These are phyloP conservation scores for Fragum sueziense DNA, from an alignment of 2,888 invertebrate species.

Conservation along the genomic window DNA sequence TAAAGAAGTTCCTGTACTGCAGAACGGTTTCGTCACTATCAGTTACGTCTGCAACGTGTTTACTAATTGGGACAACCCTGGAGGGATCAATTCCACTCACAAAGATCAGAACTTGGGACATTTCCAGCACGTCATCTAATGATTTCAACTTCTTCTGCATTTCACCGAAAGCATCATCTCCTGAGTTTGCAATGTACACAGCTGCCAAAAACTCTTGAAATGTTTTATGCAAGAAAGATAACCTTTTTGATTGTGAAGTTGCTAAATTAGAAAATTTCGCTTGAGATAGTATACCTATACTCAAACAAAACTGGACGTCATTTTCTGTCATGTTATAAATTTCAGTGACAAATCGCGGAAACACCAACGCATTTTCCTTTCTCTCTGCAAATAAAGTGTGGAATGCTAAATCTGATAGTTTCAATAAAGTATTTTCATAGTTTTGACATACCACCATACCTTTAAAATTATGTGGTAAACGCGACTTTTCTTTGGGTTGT, in stretches of 20 bases:
- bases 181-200: neutral
- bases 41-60: neutral
- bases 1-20: neutral
- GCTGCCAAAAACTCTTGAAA: constrained; percentile 31
- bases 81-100: neutral
- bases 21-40: neutral
- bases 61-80: neutral
- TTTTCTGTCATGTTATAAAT: constrained; percentile 5
- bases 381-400: constrained; percentile 5
- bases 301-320: constrained; percentile 3
- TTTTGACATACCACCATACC: neutral
- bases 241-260: neutral
- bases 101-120: neutral
- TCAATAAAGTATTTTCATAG: neutral
- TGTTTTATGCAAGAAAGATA: constrained; percentile 25
- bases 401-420: constrained; percentile 7
- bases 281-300: constrained; percentile 24
- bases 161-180: too few species aligned
- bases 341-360: neutral
- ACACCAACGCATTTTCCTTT: constrained; percentile 2
- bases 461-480: neutral
- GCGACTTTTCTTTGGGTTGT: neutral
- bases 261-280: neutral
- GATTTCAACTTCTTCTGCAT: neutral
- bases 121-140: neutral